These are phyloP conservation scores for Araneus ventricosus DNA, from an alignment of 1,140 invertebrate species.

Conservation along the genomic window DNA sequence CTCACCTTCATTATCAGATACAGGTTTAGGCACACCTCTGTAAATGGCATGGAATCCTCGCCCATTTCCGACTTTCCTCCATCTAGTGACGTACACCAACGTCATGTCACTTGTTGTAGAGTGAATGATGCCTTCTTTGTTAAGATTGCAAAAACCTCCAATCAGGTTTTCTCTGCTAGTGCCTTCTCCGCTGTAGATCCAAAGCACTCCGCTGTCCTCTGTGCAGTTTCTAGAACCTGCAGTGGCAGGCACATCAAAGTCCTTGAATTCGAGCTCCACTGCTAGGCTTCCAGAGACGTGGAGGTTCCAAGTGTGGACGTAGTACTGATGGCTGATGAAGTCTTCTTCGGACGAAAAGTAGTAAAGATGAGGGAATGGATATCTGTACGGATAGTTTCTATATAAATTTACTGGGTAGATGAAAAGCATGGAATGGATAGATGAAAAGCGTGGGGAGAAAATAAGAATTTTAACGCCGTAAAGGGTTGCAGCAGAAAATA, in stretches of 20 bases:
- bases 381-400: slow-evolving; percentile 54
- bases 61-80: slow-evolving; percentile 76
- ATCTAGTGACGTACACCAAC: slow-evolving; percentile 59
- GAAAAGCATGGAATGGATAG: not conserved
- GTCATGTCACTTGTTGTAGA: slow-evolving; percentile 58
- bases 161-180: slow-evolving; percentile 44
- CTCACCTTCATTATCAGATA: not conserved
- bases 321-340: not conserved
- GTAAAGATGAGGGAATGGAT: slow-evolving; percentile 76
- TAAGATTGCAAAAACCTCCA: slow-evolving; percentile 77
- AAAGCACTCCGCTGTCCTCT: slow-evolving; percentile 66
- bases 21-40: not conserved
- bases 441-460: not conserved
- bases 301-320: slow-evolving; percentile 75
- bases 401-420: not conserved
- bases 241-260: slow-evolving; percentile 76
- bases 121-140: slow-evolving; percentile 72
- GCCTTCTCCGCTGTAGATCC: slow-evolving; percentile 44
- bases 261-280: slow-evolving; percentile 76
- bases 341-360: slow-evolving; percentile 41
- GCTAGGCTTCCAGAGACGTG: not conserved
- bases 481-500: too few species aligned
- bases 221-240: slow-evolving; percentile 76
- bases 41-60: slow-evolving; percentile 76
- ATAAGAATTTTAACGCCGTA: too few species aligned